These are phyloP conservation scores for Tribolium castaneum DNA, from an alignment of 1,140 invertebrate genomes.

Conservation along the genomic window DNA sequence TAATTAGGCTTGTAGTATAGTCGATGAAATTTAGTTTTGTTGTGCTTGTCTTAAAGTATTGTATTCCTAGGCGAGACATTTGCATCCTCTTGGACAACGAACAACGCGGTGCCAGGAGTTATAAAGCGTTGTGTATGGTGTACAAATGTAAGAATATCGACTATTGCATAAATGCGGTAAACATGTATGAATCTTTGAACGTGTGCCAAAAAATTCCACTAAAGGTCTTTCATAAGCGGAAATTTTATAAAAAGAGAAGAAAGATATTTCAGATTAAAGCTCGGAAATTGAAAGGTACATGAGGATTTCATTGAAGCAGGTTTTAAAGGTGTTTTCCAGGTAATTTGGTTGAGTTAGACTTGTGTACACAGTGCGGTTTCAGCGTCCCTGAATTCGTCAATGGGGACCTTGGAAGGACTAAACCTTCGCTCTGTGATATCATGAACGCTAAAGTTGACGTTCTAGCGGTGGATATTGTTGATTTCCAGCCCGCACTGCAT, in stretches of 20 bases:
- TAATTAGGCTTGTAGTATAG: no score
- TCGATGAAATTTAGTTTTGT: no score
- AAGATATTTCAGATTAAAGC: neutral
- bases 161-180: slow-evolving; percentile 1
- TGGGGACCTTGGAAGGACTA: slow-evolving; percentile 2
- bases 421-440: neutral
- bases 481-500: neutral
- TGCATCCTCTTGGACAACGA: neutral
- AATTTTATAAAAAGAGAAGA: neutral
- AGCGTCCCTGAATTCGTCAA: neutral
- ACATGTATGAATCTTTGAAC: neutral
- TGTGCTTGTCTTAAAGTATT: neutral
- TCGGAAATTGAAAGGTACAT: neutral
- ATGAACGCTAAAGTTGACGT: neutral
- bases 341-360: slow-evolving; percentile 18
- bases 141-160: slow-evolving; percentile 1
- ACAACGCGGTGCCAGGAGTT: neutral
- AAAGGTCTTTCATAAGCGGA: neutral
- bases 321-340: neutral
- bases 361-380: neutral
- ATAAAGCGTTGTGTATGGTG: neutral
- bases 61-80: neutral
- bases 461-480: neutral
- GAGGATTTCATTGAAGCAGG: neutral
- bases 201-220: neutral